Base-by-base conservation (phyloP, 2,797 vertebrate genomes). In the Erethizon dorsatum region DNA sequence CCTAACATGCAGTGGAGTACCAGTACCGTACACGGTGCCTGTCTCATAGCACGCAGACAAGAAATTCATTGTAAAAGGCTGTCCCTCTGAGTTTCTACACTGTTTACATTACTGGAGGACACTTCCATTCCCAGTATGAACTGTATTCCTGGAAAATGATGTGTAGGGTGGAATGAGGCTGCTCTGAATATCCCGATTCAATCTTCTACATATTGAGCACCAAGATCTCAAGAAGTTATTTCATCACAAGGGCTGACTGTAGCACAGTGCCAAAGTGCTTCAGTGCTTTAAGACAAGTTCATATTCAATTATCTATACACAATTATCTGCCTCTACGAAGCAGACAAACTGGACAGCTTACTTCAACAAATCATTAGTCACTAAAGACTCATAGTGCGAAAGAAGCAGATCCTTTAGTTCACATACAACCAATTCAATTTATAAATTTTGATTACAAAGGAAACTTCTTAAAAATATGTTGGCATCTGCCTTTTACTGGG, bases 371-470 rank as follows among this genome's bases (percentile, higher is more conserved):
- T 69, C 28, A 94, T 63, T n/a, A 61, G 13, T 75, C 56, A 50
- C 18, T 41, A 41, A 79, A 83, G 20, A 52, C 20, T 69, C 20
- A 57, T 0, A 22, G n/a, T 63, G 79, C 47, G 28, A 41, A 95
- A 83, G 75, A 77, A 17, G 57, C 61, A 67, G 77, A 61, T 83
- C 50, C 54, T 11, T 65, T 11, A 18, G 41, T 50, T 94, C 83
- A 77, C n/a, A 71, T 47, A 98, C 78, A 69, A 97, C 59, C 47
- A 33, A 57, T 78, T 85, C 18, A 0, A 77, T 54, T 54, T 59
- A 83, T 90, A 87, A 56, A 78, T 94, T 94, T 61, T 96, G 31
- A 79, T 83, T 79, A 86, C 61, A 87, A 87, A 94, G 63, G 56
- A 73, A 96, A 67, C 77, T 52, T 93, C 47, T 86, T 50, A 77